Percentiles rank a stretch among this genome's conserved stretches.
These are phyloP conservation scores for Protosalanx chinensis DNA, from an alignment of 2,797 vertebrate genomes.

Conservation along the genomic window DNA sequence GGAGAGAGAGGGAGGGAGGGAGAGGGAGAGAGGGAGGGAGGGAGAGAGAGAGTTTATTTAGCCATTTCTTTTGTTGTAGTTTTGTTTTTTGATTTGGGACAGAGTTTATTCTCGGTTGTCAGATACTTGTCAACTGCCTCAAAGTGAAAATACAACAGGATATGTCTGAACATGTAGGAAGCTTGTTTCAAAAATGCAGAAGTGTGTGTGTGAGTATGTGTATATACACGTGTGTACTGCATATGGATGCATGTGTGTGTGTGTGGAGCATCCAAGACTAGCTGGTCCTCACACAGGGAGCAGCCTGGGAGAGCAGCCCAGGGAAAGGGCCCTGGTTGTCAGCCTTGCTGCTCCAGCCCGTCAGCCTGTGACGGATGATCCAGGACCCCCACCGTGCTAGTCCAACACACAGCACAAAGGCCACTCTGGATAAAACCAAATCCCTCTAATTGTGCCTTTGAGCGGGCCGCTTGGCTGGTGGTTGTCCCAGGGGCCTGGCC, in stretches of 20 bases:
- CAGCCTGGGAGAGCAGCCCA: constrained; percentile 26
- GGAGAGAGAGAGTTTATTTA: too few species aligned
- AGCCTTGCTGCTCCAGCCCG: constrained; percentile 37
- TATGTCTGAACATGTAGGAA: background rate
- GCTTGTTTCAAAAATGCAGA: background rate
- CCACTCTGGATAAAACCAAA: constrained; percentile 58
- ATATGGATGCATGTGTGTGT: background rate
- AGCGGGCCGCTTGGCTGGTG: constrained; percentile 74
- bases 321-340: constrained; percentile 28
- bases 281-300: constrained; percentile 9
- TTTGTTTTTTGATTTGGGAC: too few species aligned
- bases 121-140: too few species aligned
- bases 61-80: too few species aligned
- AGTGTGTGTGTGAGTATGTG: background rate
- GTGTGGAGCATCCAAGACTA: constrained; percentile 1
- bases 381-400: constrained; percentile 47
- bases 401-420: constrained; percentile 61
- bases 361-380: constrained; percentile 67
- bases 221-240: background rate
- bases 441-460: constrained; percentile 78
- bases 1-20: too few species aligned
- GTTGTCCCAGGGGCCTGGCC: constrained; percentile 69
- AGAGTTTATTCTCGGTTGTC: too few species aligned
- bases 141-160: background rate
- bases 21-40: too few species aligned